Evolutionary conservation across 2,113 vertebrate genomes (phyloP).

Genomic region (Oophaga pumilio): DNA sequence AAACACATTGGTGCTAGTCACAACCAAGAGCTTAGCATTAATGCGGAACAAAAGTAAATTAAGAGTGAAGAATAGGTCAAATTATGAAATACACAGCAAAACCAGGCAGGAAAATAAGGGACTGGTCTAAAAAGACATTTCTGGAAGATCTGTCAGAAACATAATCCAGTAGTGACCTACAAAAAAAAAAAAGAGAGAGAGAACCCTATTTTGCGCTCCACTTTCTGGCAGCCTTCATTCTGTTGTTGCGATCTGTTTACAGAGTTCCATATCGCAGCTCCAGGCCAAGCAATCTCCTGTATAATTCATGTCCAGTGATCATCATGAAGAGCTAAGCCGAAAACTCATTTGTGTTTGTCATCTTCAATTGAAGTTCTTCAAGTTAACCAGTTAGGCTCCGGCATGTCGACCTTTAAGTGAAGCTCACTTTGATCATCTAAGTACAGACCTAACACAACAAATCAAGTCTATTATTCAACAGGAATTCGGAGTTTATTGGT

Average conservation of each 20-base stretch:
- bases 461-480: not conserved
- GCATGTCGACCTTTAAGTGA: not conserved
- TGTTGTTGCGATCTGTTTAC: constrained; percentile 54
- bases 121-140: not conserved
- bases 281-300: constrained; percentile 52
- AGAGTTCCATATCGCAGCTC: constrained; percentile 60
- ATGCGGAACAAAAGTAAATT: too few species aligned
- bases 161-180: constrained; percentile 58
- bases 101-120: not conserved
- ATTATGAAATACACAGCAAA: not conserved
- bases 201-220: constrained; percentile 42
- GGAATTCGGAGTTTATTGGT: not conserved
- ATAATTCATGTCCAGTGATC: constrained; percentile 50
- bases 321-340: constrained; percentile 51
- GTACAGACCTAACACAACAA: not conserved
- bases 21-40: too few species aligned
- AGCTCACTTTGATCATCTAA: not conserved
- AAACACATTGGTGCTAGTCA: too few species aligned
- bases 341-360: constrained; percentile 52
- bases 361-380: constrained; percentile 17
- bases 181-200: constrained; percentile 48
- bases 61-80: not conserved
- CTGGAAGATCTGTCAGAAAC: constrained; percentile 14
- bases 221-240: constrained; percentile 48
- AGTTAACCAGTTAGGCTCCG: constrained; percentile 33